Evolutionary conservation across 2,888 invertebrate species (phyloP).

Genomic region (Lypha dubia): DNA sequence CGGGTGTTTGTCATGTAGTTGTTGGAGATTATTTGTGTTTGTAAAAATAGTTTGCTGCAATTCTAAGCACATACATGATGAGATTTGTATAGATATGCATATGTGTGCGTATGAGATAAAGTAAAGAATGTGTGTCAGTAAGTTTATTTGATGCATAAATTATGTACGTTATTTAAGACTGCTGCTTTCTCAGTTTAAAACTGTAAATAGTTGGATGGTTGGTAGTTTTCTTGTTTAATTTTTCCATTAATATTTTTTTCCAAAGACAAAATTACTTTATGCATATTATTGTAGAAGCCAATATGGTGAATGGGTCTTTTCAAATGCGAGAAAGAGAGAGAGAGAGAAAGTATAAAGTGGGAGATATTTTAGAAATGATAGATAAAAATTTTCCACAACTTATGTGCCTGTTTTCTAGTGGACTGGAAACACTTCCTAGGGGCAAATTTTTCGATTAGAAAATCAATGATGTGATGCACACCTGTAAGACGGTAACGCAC

Average conservation of each 20-base stretch:
- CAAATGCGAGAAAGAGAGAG: no score
- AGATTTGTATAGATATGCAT: no score
- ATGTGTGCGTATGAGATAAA: background rate
- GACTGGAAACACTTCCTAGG: no score
- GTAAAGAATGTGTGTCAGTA: constrained; percentile 11
- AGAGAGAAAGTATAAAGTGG: no score
- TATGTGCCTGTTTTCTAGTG: no score
- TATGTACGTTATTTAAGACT: constrained; percentile 36
- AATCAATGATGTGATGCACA: no score
- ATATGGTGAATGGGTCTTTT: background rate
- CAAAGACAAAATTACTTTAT: background rate
- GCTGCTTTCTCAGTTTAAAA: constrained; percentile 16
- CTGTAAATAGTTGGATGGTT: constrained; percentile 5
- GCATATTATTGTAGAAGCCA: background rate
- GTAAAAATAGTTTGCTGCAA: background rate
- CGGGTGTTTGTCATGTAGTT: background rate
- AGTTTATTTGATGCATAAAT: constrained; percentile 46
- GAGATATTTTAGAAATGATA: background rate
- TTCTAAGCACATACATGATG: no score
- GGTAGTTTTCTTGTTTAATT: constrained; percentile 9
- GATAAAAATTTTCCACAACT: background rate
- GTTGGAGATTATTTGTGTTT: background rate
- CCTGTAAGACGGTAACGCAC: no score
- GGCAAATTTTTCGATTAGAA: no score
- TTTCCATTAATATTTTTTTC: background rate